A percentile compares a stretch with the other conserved stretches of the same genome.
These are phyloP conservation scores for Eidolon helvum DNA, from an alignment of 2,113 vertebrate genomes.

Conservation along the genomic window DNA sequence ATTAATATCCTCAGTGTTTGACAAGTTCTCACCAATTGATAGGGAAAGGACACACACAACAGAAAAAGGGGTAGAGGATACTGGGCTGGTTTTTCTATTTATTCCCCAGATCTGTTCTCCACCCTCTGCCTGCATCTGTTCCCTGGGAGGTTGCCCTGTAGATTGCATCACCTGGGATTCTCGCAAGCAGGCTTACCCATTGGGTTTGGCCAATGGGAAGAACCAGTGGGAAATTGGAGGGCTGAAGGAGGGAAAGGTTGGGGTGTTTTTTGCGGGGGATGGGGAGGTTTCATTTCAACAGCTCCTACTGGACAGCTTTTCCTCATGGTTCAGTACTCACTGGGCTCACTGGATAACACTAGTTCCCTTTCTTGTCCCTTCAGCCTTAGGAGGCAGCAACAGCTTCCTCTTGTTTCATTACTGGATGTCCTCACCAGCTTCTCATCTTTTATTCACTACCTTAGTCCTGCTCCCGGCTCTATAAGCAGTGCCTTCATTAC, in stretches of 20 bases:
- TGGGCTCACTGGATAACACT: not conserved
- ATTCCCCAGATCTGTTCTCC: not conserved
- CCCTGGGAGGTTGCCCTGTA: not conserved
- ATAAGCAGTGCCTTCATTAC: not conserved
- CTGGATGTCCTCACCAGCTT: not conserved
- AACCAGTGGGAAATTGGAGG: not conserved
- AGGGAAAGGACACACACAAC: not conserved
- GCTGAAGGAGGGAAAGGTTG: not conserved
- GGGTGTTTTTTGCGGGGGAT: no score
- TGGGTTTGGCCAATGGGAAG: not conserved
- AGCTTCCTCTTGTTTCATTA: not conserved
- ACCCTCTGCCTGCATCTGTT: not conserved
- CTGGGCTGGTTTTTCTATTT: not conserved
- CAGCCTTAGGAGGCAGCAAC: not conserved
- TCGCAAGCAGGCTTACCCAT: not conserved
- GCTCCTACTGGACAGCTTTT: not conserved
- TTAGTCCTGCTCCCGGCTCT: not conserved
- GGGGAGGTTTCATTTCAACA: not conserved
- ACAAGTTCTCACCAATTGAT: not conserved
- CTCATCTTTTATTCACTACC: not conserved
- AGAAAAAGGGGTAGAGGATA: not conserved
- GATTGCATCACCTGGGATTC: not conserved
- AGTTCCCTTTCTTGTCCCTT: not conserved
- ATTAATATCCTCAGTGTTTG: not conserved
- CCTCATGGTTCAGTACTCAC: not conserved